Percentiles rank a stretch among this genome's conserved stretches.
phyloP scores from a whole-genome alignment of 2,797 vertebrate species.

The Ara ararauna region DNA sequence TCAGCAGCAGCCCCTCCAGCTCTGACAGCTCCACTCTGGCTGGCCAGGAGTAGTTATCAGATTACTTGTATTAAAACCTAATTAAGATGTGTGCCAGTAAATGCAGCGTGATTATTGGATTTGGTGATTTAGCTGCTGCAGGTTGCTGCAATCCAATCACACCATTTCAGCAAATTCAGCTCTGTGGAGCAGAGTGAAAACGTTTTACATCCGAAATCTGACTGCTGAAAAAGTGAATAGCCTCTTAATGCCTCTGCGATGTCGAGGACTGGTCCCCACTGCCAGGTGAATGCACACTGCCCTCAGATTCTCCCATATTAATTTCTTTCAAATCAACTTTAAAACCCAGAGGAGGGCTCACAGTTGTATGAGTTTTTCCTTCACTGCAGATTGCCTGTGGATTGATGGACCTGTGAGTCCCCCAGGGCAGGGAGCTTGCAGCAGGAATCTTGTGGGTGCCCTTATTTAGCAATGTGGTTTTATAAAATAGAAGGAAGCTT shows the following conservation, averaged over 20 bases:
- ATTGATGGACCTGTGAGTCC: not conserved
- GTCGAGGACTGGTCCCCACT: not conserved
- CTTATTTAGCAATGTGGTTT: not conserved
- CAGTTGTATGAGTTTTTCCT: not conserved
- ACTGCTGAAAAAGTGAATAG: conserved; percentile 18
- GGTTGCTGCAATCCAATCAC: conserved; percentile 80
- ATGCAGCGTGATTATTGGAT: conserved; percentile 88
- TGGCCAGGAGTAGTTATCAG: conserved; percentile 82
- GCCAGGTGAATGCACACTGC: not conserved
- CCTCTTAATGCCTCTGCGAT: not conserved
- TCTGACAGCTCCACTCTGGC: conserved; percentile 68
- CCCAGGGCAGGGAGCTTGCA: not conserved
- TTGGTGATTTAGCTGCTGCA: conserved; percentile 87
- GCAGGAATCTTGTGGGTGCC: not conserved
- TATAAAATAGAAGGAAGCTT: not conserved
- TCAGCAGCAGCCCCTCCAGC: conserved; percentile 74
- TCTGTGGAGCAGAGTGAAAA: conserved; percentile 9
- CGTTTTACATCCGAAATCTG: not conserved
- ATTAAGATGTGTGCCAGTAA: conserved; percentile 93
- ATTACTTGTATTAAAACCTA: conserved; percentile 96
- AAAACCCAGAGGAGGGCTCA: not conserved
- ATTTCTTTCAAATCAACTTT: conserved; percentile 5
- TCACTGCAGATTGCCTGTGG: not conserved
- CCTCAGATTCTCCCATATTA: not conserved
- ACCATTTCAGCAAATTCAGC: conserved; percentile 70